Percentiles rank a stretch among this genome's conserved stretches.
Evolutionary conservation across 2,113 vertebrate genomes (phyloP).

Genomic region (Trogon surrucura): DNA sequence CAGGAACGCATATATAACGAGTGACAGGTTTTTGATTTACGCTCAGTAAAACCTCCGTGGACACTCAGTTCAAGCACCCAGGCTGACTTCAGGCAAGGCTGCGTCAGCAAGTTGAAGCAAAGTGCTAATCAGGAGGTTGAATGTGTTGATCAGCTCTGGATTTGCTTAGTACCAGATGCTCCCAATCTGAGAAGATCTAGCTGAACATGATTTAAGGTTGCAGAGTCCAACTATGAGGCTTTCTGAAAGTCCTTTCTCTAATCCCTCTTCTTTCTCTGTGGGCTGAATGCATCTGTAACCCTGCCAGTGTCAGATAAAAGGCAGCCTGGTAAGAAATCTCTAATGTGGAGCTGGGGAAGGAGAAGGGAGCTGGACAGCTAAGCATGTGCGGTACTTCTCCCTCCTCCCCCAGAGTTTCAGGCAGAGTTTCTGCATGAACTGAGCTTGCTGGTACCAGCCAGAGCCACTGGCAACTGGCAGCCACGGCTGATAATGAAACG

Average conservation of each 20-base stretch:
- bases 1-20: slow-evolving; percentile 34
- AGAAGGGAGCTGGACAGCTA: slow-evolving; percentile 36
- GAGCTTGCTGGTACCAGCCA: slow-evolving; percentile 64
- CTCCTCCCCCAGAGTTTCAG: slow-evolving; percentile 61
- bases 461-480: slow-evolving; percentile 67
- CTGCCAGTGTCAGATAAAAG: slow-evolving; percentile 73
- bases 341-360: slow-evolving; percentile 44
- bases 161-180: slow-evolving; percentile 66
- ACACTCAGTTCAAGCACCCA: slow-evolving; percentile 13
- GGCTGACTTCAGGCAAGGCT: slow-evolving; percentile 46
- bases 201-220: slow-evolving; percentile 62
- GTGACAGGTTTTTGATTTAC: slow-evolving; percentile 62
- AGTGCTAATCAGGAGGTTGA: slow-evolving; percentile 64
- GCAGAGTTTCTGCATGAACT: slow-evolving; percentile 58
- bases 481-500: slow-evolving; percentile 39
- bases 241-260: slow-evolving; percentile 67
- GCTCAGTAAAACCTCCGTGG: background rate
- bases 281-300: slow-evolving; percentile 70
- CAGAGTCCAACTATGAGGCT: slow-evolving; percentile 53
- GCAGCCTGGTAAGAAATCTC: slow-evolving; percentile 68
- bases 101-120: slow-evolving; percentile 58
- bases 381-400: slow-evolving; percentile 46
- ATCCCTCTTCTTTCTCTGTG: slow-evolving; percentile 63
- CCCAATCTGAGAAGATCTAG: slow-evolving; percentile 61
- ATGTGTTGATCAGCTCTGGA: slow-evolving; percentile 63